A percentile compares a stretch with the other conserved stretches of the same genome.
Conservation (phyloP, 2,797 vertebrate genomes). For the Sebastolobus altivelis region DNA sequence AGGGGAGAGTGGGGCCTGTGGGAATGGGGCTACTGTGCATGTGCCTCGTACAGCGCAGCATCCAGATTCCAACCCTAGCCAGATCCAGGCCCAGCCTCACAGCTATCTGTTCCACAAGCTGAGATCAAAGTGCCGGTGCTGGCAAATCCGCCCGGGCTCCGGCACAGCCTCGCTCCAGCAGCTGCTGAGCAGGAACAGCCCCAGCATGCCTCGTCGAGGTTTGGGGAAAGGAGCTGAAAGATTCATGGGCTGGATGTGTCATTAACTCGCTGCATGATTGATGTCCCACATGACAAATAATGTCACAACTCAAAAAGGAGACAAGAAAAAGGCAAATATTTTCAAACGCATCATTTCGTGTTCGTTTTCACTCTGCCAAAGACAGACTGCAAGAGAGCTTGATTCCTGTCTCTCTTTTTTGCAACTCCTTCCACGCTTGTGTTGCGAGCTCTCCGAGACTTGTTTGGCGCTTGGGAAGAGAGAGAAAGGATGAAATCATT, state of each 20-base stretch:
- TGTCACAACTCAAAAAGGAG: conserved; percentile 82
- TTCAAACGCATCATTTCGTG: conserved; percentile 68
- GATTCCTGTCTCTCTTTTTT: conserved; percentile 17
- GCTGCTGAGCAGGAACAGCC: conserved; percentile 85
- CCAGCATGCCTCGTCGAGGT: conserved; percentile 76
- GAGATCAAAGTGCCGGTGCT: conserved; percentile 85
- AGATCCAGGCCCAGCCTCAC: conserved; percentile 76
- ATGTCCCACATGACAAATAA: conserved; percentile 81
- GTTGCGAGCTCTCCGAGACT: conserved; percentile 43
- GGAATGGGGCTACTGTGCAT: conserved; percentile 35
- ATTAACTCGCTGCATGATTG: conserved; percentile 88
- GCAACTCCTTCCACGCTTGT: conserved; percentile 30
- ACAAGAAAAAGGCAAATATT: conserved; percentile 76
- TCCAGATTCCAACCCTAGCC: conserved; percentile 60
- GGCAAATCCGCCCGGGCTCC: conserved; percentile 70
- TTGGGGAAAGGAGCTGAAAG: conserved; percentile 76
- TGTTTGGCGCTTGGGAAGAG: conserved; percentile 47
- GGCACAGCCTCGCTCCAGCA: conserved; percentile 73
- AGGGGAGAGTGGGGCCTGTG: conserved; percentile 6
- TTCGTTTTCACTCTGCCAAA: conserved; percentile 49
- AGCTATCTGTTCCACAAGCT: conserved; percentile 84
- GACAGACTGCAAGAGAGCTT: conserved; percentile 27
- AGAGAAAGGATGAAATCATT: conserved; percentile 38
- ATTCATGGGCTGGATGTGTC: conserved; percentile 86
- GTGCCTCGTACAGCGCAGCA: conserved; percentile 31